A percentile compares a stretch with the other conserved stretches of the same genome.
Evolutionary conservation across 2,113 vertebrate species (phyloP).

Genomic region (Peucedramus taeniatus): DNA sequence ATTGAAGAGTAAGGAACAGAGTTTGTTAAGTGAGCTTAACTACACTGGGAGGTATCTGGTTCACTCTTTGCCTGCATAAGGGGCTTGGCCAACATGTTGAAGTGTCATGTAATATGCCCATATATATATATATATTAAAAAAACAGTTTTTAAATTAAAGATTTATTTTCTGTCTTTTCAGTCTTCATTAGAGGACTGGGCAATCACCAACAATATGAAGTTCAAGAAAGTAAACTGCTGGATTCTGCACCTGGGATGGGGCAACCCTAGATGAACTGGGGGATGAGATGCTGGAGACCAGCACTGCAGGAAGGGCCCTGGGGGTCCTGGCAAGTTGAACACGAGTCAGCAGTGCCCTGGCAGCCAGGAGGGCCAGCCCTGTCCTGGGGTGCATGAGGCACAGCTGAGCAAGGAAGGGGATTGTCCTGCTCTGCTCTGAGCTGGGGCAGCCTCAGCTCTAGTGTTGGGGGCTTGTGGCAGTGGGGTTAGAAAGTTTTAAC

Average conservation of each 20-base stretch:
- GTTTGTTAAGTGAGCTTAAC: not conserved
- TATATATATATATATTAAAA: not conserved
- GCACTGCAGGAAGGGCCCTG: not conserved
- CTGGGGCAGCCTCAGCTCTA: accelerated
- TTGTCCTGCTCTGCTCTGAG: not conserved
- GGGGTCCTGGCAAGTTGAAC: too few species aligned
- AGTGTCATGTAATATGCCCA: not conserved
- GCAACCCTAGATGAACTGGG: too few species aligned
- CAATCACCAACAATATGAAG: not conserved
- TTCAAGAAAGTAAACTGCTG: not conserved
- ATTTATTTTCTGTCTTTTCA: not conserved
- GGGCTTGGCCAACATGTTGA: not conserved
- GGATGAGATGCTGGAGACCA: not conserved
- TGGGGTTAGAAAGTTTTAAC: too few species aligned
- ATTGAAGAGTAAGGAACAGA: not conserved
- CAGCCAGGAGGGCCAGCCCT: not conserved
- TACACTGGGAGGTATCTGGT: not conserved
- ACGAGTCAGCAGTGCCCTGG: not conserved
- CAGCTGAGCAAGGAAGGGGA: not conserved
- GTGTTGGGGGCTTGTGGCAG: too few species aligned
- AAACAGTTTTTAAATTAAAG: not conserved
- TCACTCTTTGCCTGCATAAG: not conserved
- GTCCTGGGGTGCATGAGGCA: not conserved
- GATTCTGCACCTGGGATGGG: not conserved
- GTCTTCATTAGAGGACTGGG: not conserved